Evolutionary conservation across 1,140 invertebrate species (phyloP).

Genomic region (Thaumetopoea pityocampa): DNA sequence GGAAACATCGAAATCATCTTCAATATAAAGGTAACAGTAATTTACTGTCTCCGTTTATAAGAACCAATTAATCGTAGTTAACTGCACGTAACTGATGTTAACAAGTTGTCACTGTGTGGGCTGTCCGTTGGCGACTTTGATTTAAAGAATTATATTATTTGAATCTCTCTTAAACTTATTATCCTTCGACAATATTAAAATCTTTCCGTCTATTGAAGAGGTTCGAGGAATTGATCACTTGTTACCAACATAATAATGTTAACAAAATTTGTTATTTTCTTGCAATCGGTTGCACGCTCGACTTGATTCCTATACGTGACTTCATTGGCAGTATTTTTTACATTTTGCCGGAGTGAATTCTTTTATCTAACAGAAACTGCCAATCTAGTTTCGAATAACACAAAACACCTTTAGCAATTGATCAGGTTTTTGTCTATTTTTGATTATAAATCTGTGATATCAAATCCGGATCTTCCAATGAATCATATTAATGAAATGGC

Average conservation of each 20-base stretch:
- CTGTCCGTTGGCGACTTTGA: constrained; percentile 17
- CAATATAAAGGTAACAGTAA: constrained; percentile 17
- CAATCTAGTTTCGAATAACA: constrained; percentile 48
- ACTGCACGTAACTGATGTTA: constrained; percentile 21
- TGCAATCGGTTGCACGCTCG: constrained; percentile 60
- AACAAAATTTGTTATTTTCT: constrained; percentile 34
- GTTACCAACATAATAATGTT: no score
- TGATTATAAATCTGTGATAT: constrained; percentile 22
- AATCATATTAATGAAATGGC: constrained; percentile 20
- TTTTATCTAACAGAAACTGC: constrained; percentile 48
- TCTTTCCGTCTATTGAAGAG: no score
- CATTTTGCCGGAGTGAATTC: constrained; percentile 32
- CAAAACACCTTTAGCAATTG: constrained; percentile 35
- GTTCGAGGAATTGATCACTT: no score
- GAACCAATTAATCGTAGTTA: constrained; percentile 22
- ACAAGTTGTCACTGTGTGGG: constrained; percentile 23
- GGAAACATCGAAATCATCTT: no score
- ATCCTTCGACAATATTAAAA: no score
- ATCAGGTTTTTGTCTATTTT: constrained; percentile 34
- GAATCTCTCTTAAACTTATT: constrained; percentile 9
- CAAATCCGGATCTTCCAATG: constrained; percentile 33
- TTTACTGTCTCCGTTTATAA: constrained; percentile 17
- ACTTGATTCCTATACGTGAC: constrained; percentile 52
- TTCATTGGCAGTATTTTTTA: constrained; percentile 55
- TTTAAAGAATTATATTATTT: constrained; percentile 22